Evolutionary conservation across 2,888 invertebrate species (phyloP).

Genomic region (Linyphia triangularis): DNA sequence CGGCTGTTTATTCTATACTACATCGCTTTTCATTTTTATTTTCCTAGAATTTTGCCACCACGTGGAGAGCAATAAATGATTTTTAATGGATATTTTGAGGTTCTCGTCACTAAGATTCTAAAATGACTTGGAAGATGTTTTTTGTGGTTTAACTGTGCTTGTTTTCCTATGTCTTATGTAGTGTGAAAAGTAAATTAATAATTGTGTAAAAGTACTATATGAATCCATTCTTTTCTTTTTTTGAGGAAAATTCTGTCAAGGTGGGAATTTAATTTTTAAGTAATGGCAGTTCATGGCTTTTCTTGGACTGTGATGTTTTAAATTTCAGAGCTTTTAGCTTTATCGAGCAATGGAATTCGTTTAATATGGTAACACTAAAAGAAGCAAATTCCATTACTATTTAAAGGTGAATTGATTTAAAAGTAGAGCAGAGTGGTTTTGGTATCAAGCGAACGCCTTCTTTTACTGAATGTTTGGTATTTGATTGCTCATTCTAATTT

Average conservation of each 20-base stretch:
- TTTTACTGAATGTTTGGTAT: constrained; percentile 52
- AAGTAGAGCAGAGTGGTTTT: constrained; percentile 1
- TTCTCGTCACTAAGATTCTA: constrained; percentile 26
- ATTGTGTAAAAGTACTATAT: constrained; percentile 12
- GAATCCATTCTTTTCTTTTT: neutral
- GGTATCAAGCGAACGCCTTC: neutral
- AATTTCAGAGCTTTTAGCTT: constrained; percentile 51
- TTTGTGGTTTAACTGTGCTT: constrained; percentile 45
- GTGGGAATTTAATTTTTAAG: neutral
- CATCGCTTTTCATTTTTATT: constrained; percentile 63
- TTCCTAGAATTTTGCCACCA: constrained; percentile 57
- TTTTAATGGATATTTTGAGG: constrained; percentile 45
- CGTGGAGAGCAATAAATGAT: constrained; percentile 62
- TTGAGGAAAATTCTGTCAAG: constrained; percentile 12
- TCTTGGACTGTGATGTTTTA: constrained; percentile 61
- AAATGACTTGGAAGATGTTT: constrained; percentile 25
- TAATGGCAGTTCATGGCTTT: neutral
- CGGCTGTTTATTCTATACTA: constrained; percentile 16
- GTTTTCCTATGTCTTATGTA: constrained; percentile 36
- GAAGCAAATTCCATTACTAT: constrained; percentile 11
- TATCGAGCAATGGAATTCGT: constrained; percentile 6
- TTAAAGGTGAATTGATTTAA: constrained; percentile 17
- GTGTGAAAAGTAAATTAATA: constrained; percentile 43
- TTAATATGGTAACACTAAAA: neutral
- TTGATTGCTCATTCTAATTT: constrained; percentile 47